Conservation (phyloP, 1,140 invertebrate genomes). For the Brachionus calyciflorus region DNA sequence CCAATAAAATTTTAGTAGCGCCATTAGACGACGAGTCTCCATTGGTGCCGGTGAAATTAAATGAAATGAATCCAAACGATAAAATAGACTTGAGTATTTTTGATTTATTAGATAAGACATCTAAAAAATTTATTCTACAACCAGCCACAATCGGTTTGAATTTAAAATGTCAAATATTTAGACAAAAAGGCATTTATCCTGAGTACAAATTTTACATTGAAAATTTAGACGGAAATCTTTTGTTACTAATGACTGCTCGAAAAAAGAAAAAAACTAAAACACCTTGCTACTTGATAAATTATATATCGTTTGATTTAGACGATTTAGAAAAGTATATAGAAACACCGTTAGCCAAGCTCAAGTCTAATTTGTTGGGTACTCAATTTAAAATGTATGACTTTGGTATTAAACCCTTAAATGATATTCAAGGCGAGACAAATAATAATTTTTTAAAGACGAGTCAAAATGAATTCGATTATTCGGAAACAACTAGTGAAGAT, state of each 20-base stretch:
- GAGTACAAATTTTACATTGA: slow-evolving; percentile 43
- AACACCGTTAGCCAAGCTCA: slow-evolving; percentile 35
- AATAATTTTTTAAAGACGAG: neutral
- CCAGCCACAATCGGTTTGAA: slow-evolving; percentile 10
- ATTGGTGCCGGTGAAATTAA: neutral
- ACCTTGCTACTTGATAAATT: slow-evolving; percentile 24
- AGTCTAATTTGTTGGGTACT: slow-evolving; percentile 29
- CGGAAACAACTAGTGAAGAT: slow-evolving; percentile 10
- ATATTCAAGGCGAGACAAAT: neutral
- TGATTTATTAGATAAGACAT: slow-evolving; percentile 32
- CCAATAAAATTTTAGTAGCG: neutral
- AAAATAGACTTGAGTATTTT: slow-evolving; percentile 17
- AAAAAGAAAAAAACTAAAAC: slow-evolving; percentile 45
- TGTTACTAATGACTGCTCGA: slow-evolving; percentile 20
- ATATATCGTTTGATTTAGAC: slow-evolving; percentile 42
- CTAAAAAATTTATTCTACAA: slow-evolving; percentile 41
- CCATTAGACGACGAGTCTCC: neutral
- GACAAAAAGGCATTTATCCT: slow-evolving; percentile 19
- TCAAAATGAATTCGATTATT: neutral
- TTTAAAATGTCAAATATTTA: slow-evolving; percentile 44
- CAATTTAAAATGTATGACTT: slow-evolving; percentile 40
- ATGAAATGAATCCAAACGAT: neutral
- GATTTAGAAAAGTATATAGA: slow-evolving; percentile 38
- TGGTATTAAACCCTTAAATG: slow-evolving; percentile 14
- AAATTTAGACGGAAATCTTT: slow-evolving; percentile 30